Evolutionary conservation across 2,113 vertebrate species (phyloP).

Genomic region (Cheilinus undulatus): DNA sequence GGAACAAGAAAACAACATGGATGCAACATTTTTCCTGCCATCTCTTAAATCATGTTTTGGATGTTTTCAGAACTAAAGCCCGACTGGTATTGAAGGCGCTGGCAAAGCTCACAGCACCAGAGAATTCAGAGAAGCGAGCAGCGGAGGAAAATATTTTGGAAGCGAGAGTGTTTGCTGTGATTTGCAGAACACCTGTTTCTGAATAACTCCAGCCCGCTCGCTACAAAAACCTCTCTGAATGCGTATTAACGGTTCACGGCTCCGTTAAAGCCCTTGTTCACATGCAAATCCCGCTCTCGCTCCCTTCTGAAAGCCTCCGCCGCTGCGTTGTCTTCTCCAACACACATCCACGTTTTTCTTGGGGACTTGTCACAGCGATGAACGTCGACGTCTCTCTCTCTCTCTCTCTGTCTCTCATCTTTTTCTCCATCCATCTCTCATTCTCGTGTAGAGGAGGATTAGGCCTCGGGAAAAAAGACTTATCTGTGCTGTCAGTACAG

Average conservation of each 20-base stretch:
- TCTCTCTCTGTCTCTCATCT: conserved; percentile 32
- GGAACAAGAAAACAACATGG: conserved; percentile 5
- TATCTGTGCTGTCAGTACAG: conserved; percentile 55
- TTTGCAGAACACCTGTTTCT: conserved; percentile 65
- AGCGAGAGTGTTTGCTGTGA: conserved; percentile 31
- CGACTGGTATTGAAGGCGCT: conserved; percentile 21
- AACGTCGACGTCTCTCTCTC: conserved; percentile 3
- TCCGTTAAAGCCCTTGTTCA: conserved; percentile 62
- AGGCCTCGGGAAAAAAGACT: conserved; percentile 54
- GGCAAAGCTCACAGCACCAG: conserved; percentile 5
- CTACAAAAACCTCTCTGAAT: conserved; percentile 49
- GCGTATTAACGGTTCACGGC: conserved; percentile 41
- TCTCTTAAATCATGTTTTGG: neutral
- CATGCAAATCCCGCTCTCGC: conserved; percentile 58
- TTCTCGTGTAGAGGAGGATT: conserved; percentile 58
- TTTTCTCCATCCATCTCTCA: conserved; percentile 49
- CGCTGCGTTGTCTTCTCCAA: conserved; percentile 7
- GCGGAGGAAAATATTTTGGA: conserved; percentile 41
- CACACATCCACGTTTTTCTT: conserved; percentile 13
- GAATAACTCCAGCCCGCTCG: conserved; percentile 17
- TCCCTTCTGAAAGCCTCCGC: conserved; percentile 40
- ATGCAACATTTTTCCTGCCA: neutral
- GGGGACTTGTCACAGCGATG: conserved; percentile 17
- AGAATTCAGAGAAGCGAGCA: conserved; percentile 36
- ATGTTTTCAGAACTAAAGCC: conserved; percentile 20